Percentiles rank a stretch among this genome's conserved stretches.
Evolutionary conservation across 1,140 invertebrate species (phyloP).

Genomic region (Pogonomyrmex californicus): DNA sequence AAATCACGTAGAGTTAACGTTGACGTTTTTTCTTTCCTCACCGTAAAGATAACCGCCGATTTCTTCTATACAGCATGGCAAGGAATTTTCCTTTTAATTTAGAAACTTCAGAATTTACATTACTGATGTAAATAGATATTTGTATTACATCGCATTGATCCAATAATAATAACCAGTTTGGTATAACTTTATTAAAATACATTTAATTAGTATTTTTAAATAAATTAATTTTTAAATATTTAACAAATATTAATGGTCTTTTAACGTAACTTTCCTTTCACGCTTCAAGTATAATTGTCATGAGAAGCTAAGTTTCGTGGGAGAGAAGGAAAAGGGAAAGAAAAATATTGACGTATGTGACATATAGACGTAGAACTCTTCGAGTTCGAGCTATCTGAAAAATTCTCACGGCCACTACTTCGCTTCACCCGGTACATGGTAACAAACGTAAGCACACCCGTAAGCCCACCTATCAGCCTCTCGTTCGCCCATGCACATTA

Average conservation of each 20-base stretch:
- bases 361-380: background rate
- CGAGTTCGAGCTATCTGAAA: background rate
- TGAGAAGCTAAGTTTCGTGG: background rate
- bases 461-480: slow-evolving; percentile 73
- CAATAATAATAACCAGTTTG: background rate
- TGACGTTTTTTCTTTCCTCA: background rate
- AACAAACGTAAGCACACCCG: slow-evolving; percentile 64
- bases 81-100: background rate
- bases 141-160: background rate
- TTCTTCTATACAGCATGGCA: background rate
- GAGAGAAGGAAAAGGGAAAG: background rate
- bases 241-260: background rate
- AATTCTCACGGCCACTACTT: slow-evolving; percentile 28
- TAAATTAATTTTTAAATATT: background rate
- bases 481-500: slow-evolving; percentile 75
- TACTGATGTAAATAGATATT: background rate
- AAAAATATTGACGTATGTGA: background rate
- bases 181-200: background rate
- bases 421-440: slow-evolving; percentile 69
- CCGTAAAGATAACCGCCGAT: background rate
- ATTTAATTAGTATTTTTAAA: background rate
- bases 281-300: background rate
- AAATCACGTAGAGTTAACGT: slow-evolving; percentile 28
- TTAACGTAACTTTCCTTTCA: background rate
- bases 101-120: background rate